Base-by-base conservation (phyloP, 1,140 invertebrate genomes). In the Phthorimaea operculella region DNA sequence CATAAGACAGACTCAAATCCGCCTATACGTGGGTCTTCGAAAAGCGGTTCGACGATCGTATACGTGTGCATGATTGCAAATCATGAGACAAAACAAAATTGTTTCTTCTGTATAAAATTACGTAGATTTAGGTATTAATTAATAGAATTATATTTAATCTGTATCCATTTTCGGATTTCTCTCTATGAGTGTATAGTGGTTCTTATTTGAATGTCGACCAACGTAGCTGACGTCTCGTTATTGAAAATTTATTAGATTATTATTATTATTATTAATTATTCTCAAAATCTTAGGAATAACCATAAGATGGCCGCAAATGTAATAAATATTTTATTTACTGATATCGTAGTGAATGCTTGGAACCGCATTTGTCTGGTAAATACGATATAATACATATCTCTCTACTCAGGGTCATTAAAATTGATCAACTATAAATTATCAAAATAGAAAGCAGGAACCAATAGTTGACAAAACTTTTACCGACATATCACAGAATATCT, bases 221-320 rank as follows among this genome's bases (percentile, higher is more conserved):
- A 84, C 79, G 70, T 84, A 81, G 81, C 76, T 72, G 74, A 81
- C 73, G 74, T 84, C 81, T 74, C 75, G 76, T 83, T 82, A 83
- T 75, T 76, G 70, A 79, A 82, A 82, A 80, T 83, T 80, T 83
- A 81, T 84, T 83, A 82, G 79, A 81, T 79, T 80, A 83, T 83
- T 83, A 79, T 78, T 77, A 79, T 79, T 74, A 76, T n/a, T 75
- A 70, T 72, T 74, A 73, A 74, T 71, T 82, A 79, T 76, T 77
- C 72, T 72, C 76, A 77, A 72, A 77, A 77, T 79, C 72, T 73
- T 83, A 83, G 72, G 62, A 75, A 69, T 74, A 72, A 81, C 81
- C 81, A 82, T 84, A 73, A 81, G 79, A 82, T 82, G 82, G 79
- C 77, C 76, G 78, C 79, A 81, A 72, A 81, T 79, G 81, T 16